Evolutionary conservation across 2,113 vertebrate species (phyloP).

Genomic region (Cyprinus carpio): DNA sequence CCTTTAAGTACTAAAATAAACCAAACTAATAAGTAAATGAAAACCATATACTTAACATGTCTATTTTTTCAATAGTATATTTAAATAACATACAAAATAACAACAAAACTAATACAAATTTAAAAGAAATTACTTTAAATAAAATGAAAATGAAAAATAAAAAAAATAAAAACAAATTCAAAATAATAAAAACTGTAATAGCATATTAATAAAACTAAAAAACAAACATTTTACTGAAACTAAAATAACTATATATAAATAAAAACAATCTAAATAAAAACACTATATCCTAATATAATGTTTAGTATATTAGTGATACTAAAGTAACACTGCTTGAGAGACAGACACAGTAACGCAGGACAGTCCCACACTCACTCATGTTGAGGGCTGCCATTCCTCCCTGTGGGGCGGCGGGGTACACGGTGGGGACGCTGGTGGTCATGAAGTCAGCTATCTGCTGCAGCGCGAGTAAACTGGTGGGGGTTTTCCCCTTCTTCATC

Average conservation of each 20-base stretch:
- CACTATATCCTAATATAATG: too few relatives aligned
- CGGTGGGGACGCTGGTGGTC: constrained; percentile 89
- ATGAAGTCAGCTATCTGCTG: constrained; percentile 99
- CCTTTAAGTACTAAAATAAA: not conserved
- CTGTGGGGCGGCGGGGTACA: constrained; percentile 93
- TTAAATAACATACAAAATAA: not conserved
- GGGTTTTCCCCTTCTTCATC: constrained; percentile 96
- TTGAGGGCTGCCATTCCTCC: constrained; percentile 96
- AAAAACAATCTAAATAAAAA: too few relatives aligned
- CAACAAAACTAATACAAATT: not conserved
- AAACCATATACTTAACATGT: not conserved
- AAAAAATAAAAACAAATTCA: too few relatives aligned
- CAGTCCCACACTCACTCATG: constrained; percentile 86
- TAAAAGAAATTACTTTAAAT: not conserved
- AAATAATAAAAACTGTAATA: too few relatives aligned
- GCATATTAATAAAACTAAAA: too few relatives aligned
- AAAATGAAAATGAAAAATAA: too few relatives aligned
- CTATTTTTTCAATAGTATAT: not conserved
- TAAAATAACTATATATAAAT: too few relatives aligned
- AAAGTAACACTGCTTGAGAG: too few relatives aligned
- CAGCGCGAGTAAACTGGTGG: constrained; percentile 90
- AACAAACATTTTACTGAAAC: too few relatives aligned
- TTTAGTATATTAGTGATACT: too few relatives aligned
- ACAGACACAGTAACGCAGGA: not conserved
- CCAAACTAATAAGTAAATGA: not conserved